These are phyloP conservation scores for Salminus brasiliensis DNA, from an alignment of 2,113 vertebrate genomes.

Conservation along the genomic window DNA sequence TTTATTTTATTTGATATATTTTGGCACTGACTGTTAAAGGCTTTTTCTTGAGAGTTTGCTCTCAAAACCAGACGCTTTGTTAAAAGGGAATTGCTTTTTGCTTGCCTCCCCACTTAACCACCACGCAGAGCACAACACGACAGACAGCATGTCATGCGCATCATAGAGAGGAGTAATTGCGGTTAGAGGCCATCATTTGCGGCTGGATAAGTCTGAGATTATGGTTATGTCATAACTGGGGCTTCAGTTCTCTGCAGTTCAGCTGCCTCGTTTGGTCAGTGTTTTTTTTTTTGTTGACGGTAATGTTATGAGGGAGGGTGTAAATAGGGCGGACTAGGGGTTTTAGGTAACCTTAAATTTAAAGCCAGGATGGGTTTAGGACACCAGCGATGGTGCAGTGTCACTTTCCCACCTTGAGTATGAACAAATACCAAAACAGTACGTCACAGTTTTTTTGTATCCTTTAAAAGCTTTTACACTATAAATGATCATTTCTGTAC, in stretches of 20 bases:
- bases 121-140: constrained; percentile 1
- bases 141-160: background rate
- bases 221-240: constrained; percentile 14
- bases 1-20: no score
- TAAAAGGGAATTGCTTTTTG: background rate
- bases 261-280: background rate
- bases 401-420: no score
- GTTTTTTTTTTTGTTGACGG: background rate
- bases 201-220: constrained; percentile 16
- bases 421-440: no score
- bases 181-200: constrained; percentile 27
- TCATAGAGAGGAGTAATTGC: constrained; percentile 21
- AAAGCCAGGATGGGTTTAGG: background rate
- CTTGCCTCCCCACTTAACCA: background rate
- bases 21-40: no score
- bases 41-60: background rate
- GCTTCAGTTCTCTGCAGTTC: constrained; percentile 3
- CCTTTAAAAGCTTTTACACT: no score
- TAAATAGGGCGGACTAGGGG: no score
- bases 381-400: background rate
- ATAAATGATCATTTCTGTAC: no score
- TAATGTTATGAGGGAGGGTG: background rate
- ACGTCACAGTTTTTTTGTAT: no score
- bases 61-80: background rate
- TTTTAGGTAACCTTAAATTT: background rate